Evolutionary conservation across 2,888 invertebrate genomes (phyloP), one percentile per base, ranked within the genome.

Genomic region (Coenonympha arcania): DNA sequence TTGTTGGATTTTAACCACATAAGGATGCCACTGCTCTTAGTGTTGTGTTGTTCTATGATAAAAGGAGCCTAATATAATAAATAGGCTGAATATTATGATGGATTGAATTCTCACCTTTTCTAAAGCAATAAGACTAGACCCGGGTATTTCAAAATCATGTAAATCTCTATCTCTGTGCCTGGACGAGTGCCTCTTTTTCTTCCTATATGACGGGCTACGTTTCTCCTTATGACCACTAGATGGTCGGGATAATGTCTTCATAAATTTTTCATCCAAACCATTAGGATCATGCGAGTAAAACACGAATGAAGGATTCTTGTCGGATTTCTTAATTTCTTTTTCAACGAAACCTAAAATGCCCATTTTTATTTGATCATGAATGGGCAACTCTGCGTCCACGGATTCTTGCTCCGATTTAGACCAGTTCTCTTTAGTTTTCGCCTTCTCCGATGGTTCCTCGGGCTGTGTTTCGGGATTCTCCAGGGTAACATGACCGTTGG

Each of bases 311-410:
- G 87, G 81, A 61, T 78, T 84, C 56, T 85, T 83, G 44, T 87
- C 87, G 0, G 85, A 74, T 54, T 87, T 87, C 52, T 87, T 86
- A 20, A 87, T 77, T 71, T 87, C 87, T 54, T 87, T 81, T 58
- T 87, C 87, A 15, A 87, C 86, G 63, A 87, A 87, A 5, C 86
- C 87, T 53, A 87, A 59, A 33, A 87, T 87, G 41, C 83, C 87
- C 69, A 83, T 83, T 61, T 87, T 87, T 42, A 87, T 79, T 67
- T 87, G 87, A 49, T 87, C 86, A 58, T 89, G 90, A 30, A 90
- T 90, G 37, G 89, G 89, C 18, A 88, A 64, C 61, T 90, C 89
- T 1, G 83, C 81, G 56, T 89, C 89, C 13, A 89, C 71, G 0
- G 89, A 89, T 55, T 89, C 87, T 48, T 86, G 79, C 59, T 87